These are phyloP conservation scores for Dolichallabes microphthalmus DNA, from an alignment of 2,113 vertebrate species.

Conservation along the genomic window DNA sequence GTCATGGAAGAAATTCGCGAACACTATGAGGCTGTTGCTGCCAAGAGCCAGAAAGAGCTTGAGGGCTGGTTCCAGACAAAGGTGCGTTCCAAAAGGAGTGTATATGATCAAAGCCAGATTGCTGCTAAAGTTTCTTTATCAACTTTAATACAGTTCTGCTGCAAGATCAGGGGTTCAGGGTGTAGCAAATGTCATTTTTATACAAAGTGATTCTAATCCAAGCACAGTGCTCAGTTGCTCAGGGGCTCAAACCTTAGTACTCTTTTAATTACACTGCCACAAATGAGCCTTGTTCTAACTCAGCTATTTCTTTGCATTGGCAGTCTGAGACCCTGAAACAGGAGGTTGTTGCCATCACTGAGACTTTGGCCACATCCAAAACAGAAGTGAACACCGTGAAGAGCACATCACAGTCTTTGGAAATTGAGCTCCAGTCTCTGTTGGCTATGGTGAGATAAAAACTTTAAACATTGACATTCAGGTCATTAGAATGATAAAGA, in stretches of 20 bases:
- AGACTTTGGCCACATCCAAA: conserved; percentile 39
- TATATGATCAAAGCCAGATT: background rate
- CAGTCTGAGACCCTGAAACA: conserved; percentile 77
- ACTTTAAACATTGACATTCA: background rate
- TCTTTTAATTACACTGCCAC: background rate
- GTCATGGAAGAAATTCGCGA: conserved; percentile 74
- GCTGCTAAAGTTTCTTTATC: background rate
- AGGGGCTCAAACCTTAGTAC: background rate
- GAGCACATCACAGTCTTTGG: conserved; percentile 77
- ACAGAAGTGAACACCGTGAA: conserved; percentile 78
- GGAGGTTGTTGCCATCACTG: conserved; percentile 64
- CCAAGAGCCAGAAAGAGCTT: conserved; percentile 77
- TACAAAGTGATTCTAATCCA: background rate
- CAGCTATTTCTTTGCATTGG: background rate
- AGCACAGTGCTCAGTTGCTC: background rate
- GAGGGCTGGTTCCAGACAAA: conserved; percentile 71
- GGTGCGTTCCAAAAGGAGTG: conserved; percentile 48
- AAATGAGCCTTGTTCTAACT: background rate
- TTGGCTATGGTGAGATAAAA: conserved; percentile 78
- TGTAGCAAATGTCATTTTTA: background rate
- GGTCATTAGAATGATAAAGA: background rate
- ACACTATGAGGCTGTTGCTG: conserved; percentile 79
- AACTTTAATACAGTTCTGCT: background rate
- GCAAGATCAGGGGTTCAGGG: background rate
- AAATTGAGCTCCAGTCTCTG: conserved; percentile 85